Evolutionary conservation across 2,888 invertebrate species (phyloP), one percentile per base, ranked within the genome.

Genomic region (Oligia latruncula): DNA sequence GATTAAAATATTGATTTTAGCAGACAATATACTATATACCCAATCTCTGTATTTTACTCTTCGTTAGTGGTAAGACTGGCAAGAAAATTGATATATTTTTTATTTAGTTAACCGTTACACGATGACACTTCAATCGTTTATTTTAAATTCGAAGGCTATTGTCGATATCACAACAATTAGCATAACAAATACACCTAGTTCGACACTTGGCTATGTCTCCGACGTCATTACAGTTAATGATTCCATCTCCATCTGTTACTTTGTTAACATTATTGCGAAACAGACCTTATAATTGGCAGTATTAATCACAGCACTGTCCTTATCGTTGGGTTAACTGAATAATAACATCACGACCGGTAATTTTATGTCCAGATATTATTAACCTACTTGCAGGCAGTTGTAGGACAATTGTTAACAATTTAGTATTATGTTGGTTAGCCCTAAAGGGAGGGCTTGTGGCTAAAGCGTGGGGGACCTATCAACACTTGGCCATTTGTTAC

Each of bases 311-410:
- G 70, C n/a, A 46, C 65, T 58, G 65, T 76, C 70, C 76, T 87
- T 86, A 86, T 84, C 87, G 52, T 35, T 43, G 55, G 29, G 64
- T 81, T 65, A 70, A 65, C 76, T 81, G 88, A 88, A 87, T 87
- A 87, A 87, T 84, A 76, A 62, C 77, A 79, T 88, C 87, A 87
- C 87, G 88, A 87, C 78, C n/a, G 3, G 77, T 81, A 78, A 78
- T 74, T 87, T 87, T 86, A 87, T 84, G 87, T 84, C 65, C 82
- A 49, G 85, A 76, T 85, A 82, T 70, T 76, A 66, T 78, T 87
- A 87, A 77, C 81, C 86, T 62, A 84, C 65, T 87, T 80, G 40
- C 67, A 46, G n/a, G 17, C 67, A 62, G 62, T 80, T 87, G 84
- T 80, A 84, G 46, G 43, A 87, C 81, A 72, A 84, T 74, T 83